Evolutionary conservation across 2,888 invertebrate genomes (phyloP).

Genomic region (Parascotia fuliginaria): DNA sequence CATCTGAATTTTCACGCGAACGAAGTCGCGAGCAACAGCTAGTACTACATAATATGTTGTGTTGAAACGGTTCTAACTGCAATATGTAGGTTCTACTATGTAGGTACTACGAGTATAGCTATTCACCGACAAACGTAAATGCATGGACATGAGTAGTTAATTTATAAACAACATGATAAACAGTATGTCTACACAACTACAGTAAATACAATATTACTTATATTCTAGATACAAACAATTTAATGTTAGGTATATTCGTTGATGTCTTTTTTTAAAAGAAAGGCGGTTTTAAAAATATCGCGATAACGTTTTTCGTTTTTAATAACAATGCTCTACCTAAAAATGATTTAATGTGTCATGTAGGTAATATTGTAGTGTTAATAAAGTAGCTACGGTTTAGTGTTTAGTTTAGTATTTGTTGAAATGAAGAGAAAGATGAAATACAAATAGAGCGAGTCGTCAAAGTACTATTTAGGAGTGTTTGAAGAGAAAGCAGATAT

Average conservation of each 20-base stretch:
- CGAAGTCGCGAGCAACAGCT: no score
- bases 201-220: neutral
- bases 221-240: neutral
- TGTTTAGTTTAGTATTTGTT: neutral
- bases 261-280: constrained; percentile 63
- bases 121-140: neutral
- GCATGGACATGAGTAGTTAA: constrained; percentile 3
- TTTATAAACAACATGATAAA: constrained; percentile 1
- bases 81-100: no score
- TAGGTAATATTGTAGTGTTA: neutral
- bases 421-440: neutral
- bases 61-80: no score
- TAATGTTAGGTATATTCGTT: constrained; percentile 46
- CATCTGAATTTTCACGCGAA: no score
- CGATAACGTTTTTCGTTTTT: neutral
- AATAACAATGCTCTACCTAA: neutral
- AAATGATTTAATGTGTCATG: neutral
- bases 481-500: neutral
- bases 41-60: no score
- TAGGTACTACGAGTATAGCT: neutral
- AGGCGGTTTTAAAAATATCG: constrained; percentile 2
- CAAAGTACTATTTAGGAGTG: neutral
- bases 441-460: neutral
- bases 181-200: neutral
- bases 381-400: neutral